Evolutionary conservation across 1,140 invertebrate species (phyloP), one percentile per base, ranked within the genome.

Genomic region (Brachionus calyciflorus): DNA sequence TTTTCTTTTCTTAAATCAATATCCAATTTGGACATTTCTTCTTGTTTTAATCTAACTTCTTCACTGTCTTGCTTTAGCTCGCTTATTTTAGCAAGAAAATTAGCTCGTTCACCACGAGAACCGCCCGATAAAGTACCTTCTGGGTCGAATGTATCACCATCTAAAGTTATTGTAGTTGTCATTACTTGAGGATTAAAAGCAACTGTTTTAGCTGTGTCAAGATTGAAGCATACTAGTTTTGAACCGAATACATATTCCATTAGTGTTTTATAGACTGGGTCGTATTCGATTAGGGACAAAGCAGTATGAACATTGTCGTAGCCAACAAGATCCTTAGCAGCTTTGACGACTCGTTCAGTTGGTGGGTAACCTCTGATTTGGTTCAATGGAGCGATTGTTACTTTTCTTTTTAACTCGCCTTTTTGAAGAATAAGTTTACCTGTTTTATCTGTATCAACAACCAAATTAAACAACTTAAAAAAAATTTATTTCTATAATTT

Each of bases 61-160:
- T 85, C 79, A 79, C 89, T 87, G 57, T 14, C 37, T 9, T 65
- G 10, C 7, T 40, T 37, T 0, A 63, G 40, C 21, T 57, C 44
- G 44, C 41, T 53, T 7, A 68, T 57, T 55, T 37, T 21, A 28
- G 41, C 21, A 3, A 77, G 24, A 30, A 77, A 63, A 28, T 68
- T 57, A 12, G 60, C 10, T 33, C 48, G 4, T 12, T 37, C 63
- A 1, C 63, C 24, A n/a, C 40, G 48, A 70, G 78, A 30, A 83
- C 93, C 93, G 81, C 95, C 96, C 63, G 92, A 90, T 7, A 98
- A 85, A 6, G 90, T 91, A 79, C 96, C 96, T 76, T 89, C 85
- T 2, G 96, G 94, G 87, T 96, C 92, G 78, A 92, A 90, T 3
- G 92, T 89, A 84, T 98, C 95, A 0, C 96, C 96, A 79, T 94